Evolutionary conservation across 2,797 vertebrate genomes (phyloP).

Genomic region (Enteromius thamalakanensis): DNA sequence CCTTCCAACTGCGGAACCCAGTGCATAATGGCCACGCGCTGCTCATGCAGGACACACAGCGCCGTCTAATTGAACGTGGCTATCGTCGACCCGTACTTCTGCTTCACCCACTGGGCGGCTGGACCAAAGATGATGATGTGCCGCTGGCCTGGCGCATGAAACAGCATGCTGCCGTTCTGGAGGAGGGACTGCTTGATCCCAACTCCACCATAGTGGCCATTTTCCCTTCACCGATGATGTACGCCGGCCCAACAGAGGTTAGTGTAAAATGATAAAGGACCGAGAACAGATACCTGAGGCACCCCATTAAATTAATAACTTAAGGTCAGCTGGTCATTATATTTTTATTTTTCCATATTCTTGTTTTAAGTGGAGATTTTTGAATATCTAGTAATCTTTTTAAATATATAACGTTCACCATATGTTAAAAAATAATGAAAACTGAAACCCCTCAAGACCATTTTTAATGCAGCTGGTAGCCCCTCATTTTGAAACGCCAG

Average conservation of each 20-base stretch:
- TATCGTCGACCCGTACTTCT: constrained; percentile 92
- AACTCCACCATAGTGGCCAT: constrained; percentile 93
- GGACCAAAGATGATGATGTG: constrained; percentile 98
- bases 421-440: too few relatives aligned
- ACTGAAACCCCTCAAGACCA: neutral
- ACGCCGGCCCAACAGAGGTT: constrained; percentile 98
- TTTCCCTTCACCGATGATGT: constrained; percentile 99
- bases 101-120: constrained; percentile 93
- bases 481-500: neutral
- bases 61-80: constrained; percentile 88
- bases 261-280: constrained; percentile 9
- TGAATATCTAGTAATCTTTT: neutral
- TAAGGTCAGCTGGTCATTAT: neutral
- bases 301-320: neutral
- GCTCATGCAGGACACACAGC: constrained; percentile 95
- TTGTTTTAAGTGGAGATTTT: neutral
- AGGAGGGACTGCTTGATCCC: constrained; percentile 88
- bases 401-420: neutral
- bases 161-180: constrained; percentile 93
- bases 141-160: constrained; percentile 95
- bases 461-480: neutral
- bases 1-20: constrained; percentile 95
- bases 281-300: neutral
- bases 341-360: neutral
- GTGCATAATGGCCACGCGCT: constrained; percentile 96